These are phyloP conservation scores for Hiodon tergisus DNA, from an alignment of 2,113 vertebrate species.

Conservation along the genomic window DNA sequence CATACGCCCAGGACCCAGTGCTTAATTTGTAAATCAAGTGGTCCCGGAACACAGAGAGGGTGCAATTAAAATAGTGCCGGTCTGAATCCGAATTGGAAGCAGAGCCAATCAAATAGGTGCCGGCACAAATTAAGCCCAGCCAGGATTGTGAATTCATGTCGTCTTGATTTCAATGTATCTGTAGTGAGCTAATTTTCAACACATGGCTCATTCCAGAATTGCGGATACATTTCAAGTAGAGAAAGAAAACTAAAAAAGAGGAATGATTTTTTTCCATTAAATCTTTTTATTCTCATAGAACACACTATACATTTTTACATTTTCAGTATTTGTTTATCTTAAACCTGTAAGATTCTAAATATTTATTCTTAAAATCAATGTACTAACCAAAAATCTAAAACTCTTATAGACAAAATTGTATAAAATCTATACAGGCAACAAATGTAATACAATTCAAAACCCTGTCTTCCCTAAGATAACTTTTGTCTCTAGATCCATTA, in stretches of 20 bases:
- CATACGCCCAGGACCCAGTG: too few species aligned
- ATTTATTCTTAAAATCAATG: constrained; percentile 6
- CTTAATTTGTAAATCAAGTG: too few species aligned
- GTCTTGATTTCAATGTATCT: too few species aligned
- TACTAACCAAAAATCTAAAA: neutral
- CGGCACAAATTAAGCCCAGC: too few species aligned
- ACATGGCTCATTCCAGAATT: constrained; percentile 1
- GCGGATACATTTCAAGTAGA: neutral
- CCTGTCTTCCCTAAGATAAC: neutral
- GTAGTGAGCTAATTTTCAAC: too few species aligned
- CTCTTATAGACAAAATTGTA: constrained; percentile 10
- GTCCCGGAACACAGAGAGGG: too few species aligned
- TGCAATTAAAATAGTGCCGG: too few species aligned
- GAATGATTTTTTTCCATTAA: neutral
- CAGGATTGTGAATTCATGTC: too few species aligned
- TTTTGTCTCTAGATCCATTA: constrained; percentile 7
- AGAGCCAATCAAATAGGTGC: too few species aligned
- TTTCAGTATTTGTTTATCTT: neutral
- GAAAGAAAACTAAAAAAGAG: neutral
- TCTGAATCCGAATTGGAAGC: too few species aligned
- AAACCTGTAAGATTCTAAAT: neutral
- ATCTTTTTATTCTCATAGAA: neutral
- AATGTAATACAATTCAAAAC: neutral
- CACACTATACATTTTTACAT: neutral
- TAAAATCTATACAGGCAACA: neutral